Conservation (phyloP, 1,140 invertebrate species). For the Cyclina sinensis region DNA sequence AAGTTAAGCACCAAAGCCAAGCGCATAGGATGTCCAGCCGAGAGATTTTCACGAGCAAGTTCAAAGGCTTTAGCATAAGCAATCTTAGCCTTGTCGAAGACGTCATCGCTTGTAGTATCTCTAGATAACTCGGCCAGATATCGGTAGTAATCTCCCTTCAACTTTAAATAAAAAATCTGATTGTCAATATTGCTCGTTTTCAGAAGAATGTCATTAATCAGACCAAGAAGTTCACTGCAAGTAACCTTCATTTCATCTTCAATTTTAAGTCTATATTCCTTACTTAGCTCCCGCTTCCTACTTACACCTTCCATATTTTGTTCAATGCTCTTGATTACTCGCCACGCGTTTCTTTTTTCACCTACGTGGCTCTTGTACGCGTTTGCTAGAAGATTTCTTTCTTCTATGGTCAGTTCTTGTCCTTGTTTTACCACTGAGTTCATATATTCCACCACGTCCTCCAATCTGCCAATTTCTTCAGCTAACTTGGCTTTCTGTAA, state of each 20-base stretch:
- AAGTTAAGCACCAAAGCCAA: constrained; percentile 99
- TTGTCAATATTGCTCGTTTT: constrained; percentile 96
- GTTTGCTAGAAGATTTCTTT: constrained; percentile 98
- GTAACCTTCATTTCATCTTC: constrained; percentile 99
- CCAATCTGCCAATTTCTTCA: constrained; percentile 39
- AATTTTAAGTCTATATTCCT: constrained; percentile 98
- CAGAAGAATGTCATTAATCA: constrained; percentile 96
- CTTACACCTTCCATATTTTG: constrained; percentile 95
- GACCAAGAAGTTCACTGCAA: constrained; percentile 97
- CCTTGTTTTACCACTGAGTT: constrained; percentile 68
- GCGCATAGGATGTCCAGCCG: constrained; percentile 98
- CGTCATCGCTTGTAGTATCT: constrained; percentile 96
- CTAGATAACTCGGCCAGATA: constrained; percentile 98
- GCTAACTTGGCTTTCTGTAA: constrained; percentile 50
- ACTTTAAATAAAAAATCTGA: constrained; percentile 99
- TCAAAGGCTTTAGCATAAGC: constrained; percentile 99
- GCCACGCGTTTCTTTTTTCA: constrained; percentile 97
- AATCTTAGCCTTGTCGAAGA: constrained; percentile 97
- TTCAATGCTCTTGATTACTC: constrained; percentile 99
- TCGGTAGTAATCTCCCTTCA: constrained; percentile 98
- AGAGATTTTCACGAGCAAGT: constrained; percentile 99
- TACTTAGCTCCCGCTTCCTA: constrained; percentile 70
- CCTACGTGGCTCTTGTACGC: constrained; percentile 99
- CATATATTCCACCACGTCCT: constrained; percentile 57
- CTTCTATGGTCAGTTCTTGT: constrained; percentile 85